Evolutionary conservation across 2,797 vertebrate genomes (phyloP).

Genomic region (Bucorvus abyssinicus): DNA sequence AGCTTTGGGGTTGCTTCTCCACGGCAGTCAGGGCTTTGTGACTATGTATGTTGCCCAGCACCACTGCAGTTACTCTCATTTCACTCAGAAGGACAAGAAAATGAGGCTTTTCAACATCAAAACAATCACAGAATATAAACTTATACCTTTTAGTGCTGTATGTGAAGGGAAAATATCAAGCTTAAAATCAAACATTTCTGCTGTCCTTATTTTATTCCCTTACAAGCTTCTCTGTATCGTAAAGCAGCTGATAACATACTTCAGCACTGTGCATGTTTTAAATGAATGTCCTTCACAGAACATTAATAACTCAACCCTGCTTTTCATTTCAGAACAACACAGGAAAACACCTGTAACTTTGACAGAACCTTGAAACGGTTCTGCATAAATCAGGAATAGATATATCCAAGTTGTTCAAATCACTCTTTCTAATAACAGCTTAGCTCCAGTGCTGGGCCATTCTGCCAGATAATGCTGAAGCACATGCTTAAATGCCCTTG

Average conservation of each 20-base stretch:
- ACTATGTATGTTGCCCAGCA: background rate
- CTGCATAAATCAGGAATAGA: conserved; percentile 1
- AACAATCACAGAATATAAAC: background rate
- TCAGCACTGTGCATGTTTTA: background rate
- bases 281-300: background rate
- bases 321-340: conserved; percentile 11
- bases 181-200: background rate
- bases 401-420: background rate
- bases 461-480: background rate
- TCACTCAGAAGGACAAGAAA: background rate
- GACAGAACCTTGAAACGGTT: background rate
- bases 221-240: background rate
- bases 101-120: background rate
- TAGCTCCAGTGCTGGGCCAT: background rate
- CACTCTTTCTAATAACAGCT: background rate
- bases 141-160: background rate
- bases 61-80: background rate
- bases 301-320: background rate
- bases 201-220: background rate
- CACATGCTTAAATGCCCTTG: background rate
- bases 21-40: background rate
- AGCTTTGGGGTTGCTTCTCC: background rate
- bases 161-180: background rate
- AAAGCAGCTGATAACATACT: background rate
- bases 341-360: background rate